Percentiles rank a stretch among this genome's conserved stretches.
Conservation (phyloP, 1,140 invertebrate genomes). For the Bursaphelenchus mucronatus region DNA sequence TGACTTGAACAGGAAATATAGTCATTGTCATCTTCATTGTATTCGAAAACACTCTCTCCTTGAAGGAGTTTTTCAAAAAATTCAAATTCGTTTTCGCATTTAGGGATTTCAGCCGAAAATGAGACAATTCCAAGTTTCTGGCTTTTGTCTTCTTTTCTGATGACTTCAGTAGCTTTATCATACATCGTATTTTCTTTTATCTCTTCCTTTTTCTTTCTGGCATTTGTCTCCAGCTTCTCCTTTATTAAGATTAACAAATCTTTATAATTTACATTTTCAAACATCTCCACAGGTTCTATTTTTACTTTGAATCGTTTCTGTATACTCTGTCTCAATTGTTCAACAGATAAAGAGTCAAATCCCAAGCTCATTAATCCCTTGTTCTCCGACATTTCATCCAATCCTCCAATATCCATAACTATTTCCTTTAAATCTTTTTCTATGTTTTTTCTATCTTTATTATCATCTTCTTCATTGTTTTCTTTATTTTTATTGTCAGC, state of each 20-base stretch:
- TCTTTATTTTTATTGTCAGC: constrained; percentile 10
- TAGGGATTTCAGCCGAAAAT: constrained; percentile 31
- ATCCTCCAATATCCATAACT: constrained; percentile 21
- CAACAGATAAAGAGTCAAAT: constrained; percentile 36
- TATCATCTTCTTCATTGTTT: not conserved
- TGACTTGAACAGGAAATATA: constrained; percentile 3
- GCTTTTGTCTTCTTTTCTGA: not conserved
- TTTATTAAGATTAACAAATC: constrained; percentile 17
- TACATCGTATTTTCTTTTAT: not conserved
- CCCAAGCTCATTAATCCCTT: constrained; percentile 32
- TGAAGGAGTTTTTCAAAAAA: constrained; percentile 24
- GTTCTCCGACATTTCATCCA: constrained; percentile 9
- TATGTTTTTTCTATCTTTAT: not conserved
- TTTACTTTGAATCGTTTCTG: constrained; percentile 17
- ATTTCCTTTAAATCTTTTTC: not conserved
- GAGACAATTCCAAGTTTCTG: constrained; percentile 21
- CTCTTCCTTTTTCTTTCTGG: not conserved
- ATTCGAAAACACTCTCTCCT: constrained; percentile 18
- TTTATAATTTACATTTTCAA: constrained; percentile 28
- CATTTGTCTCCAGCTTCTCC: not conserved
- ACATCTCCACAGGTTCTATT: constrained; percentile 31
- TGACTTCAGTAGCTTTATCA: not conserved
- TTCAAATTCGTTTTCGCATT: constrained; percentile 24
- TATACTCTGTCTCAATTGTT: constrained; percentile 15
- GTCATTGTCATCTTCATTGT: constrained; percentile 1